These are phyloP conservation scores for Pachycephus smyrnensis DNA, from an alignment of 2,888 invertebrate genomes.

Conservation along the genomic window DNA sequence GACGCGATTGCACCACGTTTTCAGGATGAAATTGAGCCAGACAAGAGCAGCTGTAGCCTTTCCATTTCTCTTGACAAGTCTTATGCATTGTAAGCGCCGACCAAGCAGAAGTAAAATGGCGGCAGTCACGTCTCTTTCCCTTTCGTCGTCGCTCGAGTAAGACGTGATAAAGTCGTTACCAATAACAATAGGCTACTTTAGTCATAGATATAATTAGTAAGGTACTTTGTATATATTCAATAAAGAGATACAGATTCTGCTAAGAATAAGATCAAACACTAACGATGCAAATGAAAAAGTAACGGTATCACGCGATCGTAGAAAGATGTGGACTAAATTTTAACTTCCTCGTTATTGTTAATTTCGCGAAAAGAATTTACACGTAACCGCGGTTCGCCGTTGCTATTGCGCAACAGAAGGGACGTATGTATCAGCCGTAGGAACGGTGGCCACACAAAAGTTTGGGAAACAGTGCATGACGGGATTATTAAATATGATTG, in stretches of 20 bases:
- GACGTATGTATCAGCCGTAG: neutral
- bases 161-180: neutral
- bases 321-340: neutral
- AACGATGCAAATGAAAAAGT: neutral
- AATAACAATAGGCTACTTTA: neutral
- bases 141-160: neutral
- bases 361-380: neutral
- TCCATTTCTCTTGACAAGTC: neutral
- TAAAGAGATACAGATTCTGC: neutral
- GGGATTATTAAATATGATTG: constrained; percentile 5
- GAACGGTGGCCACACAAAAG: neutral
- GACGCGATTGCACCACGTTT: neutral
- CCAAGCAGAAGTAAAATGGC: neutral
- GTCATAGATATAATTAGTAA: neutral
- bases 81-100: neutral
- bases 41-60: neutral
- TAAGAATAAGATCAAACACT: neutral
- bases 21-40: neutral
- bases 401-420: neutral
- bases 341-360: neutral
- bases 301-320: neutral
- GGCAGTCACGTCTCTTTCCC: neutral
- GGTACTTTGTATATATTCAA: neutral
- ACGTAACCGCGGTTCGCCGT: neutral
- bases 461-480: constrained; percentile 6